phyloP scores from a whole-genome alignment of 2,113 vertebrate species.

The Passer montanus region DNA sequence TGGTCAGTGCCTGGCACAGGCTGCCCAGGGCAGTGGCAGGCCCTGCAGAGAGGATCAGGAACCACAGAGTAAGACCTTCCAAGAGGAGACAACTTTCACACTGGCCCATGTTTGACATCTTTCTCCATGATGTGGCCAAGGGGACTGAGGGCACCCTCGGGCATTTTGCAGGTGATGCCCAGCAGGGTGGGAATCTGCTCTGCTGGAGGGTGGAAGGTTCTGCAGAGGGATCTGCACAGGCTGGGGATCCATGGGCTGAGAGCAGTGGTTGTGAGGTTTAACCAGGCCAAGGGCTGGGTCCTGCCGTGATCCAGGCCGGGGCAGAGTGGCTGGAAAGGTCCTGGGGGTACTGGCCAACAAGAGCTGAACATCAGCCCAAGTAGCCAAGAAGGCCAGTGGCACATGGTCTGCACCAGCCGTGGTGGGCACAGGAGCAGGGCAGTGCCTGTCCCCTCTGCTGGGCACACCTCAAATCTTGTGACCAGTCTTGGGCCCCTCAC shows the following conservation, averaged over 20 bases:
- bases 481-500: neutral
- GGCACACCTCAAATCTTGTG: neutral
- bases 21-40: neutral
- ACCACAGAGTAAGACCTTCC: neutral
- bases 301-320: neutral
- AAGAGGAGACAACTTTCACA: neutral
- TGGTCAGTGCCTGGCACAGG: neutral
- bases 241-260: neutral
- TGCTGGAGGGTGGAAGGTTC: neutral
- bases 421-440: neutral
- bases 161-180: neutral
- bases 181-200: neutral
- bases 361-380: neutral
- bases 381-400: neutral
- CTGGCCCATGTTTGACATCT: fast-evolving
- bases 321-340: neutral
- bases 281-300: fast-evolving
- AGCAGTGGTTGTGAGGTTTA: neutral
- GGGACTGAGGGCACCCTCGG: neutral
- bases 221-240: neutral
- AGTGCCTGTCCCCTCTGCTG: neutral
- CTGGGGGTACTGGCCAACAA: neutral
- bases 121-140: neutral
- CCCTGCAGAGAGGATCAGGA: neutral
- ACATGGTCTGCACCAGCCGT: neutral